A percentile compares a stretch with the other conserved stretches of the same genome.
These are phyloP conservation scores for Chiroxiphia lanceolata DNA, from an alignment of 2,797 vertebrate species.

Conservation along the genomic window DNA sequence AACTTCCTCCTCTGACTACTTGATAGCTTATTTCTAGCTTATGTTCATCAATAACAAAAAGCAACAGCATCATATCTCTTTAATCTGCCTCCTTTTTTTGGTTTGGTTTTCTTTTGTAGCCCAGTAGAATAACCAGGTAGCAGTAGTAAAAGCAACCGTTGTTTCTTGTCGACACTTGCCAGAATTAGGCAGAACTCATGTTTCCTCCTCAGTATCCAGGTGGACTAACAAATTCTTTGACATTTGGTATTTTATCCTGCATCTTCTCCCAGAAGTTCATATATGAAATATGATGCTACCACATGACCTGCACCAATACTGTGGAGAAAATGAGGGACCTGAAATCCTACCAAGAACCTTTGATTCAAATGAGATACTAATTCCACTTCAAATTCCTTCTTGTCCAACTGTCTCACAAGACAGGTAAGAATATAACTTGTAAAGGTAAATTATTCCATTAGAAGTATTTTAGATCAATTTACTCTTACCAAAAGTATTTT, in stretches of 20 bases:
- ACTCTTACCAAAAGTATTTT: neutral
- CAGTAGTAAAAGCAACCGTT: neutral
- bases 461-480: neutral
- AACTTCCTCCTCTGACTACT: neutral
- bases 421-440: conserved; percentile 38
- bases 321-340: conserved; percentile 42
- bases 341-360: conserved; percentile 40
- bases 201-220: neutral
- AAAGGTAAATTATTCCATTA: neutral
- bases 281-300: conserved; percentile 44
- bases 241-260: neutral
- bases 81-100: neutral
- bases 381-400: conserved; percentile 20
- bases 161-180: neutral
- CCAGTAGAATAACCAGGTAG: neutral
- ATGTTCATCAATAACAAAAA: neutral
- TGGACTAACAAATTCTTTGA: neutral
- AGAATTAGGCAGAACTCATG: neutral
- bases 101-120: neutral
- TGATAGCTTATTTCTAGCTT: neutral
- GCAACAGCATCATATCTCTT: neutral
- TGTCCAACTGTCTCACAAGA: conserved; percentile 31
- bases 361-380: conserved; percentile 42
- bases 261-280: neutral
- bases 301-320: conserved; percentile 8